Evolutionary conservation across 1,140 invertebrate species (phyloP), one percentile per base, ranked within the genome.

Genomic region (Drosophila trapezifrons): DNA sequence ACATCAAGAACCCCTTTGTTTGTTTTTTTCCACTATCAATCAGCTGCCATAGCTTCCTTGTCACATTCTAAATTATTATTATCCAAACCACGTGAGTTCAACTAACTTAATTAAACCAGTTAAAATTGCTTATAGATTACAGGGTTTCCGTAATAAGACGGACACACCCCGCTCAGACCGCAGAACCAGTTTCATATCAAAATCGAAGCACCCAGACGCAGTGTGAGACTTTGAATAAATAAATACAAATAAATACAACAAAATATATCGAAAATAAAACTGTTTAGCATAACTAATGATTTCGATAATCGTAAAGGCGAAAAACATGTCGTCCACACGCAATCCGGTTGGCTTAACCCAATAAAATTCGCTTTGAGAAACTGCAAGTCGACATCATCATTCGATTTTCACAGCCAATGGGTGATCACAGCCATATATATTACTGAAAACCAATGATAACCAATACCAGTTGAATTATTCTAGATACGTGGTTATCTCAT

Each of bases 261-360:
- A 52, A 52, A 5, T 7, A 12, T 35, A 59, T 37, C 56, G 13
- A 71, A 37, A 65, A 51, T 32, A 46, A 58, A 64, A 56, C 40
- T 64, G 40, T 38, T 76, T 72, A 57, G 46, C 66, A 73, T 63
- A 81, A 58, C 57, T 71, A 58, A 81, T 81, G 57, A 63, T 67
- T 52, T 58, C 9, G 51, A 42, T 71, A 71, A 69, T 59, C 49
- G 59, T 38, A 40, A 42, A 43, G 18, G 45, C 46, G 9, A 38
- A 76, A n/a, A 83, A 69, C 80, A 40, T 47, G 80, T 64, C 69
- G 80, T 67, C 74, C 37, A 35, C 38, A 45, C 42, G 27, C 55
- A 83, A 83, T 75, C 76, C 63, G 71, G 79, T 82, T 69, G 58
- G 45, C 58, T 70, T 63, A 73, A 52, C 78, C 59, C 46, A 58